phyloP scores from a whole-genome alignment of 2,797 vertebrate species.

The Harpagifer antarcticus region DNA sequence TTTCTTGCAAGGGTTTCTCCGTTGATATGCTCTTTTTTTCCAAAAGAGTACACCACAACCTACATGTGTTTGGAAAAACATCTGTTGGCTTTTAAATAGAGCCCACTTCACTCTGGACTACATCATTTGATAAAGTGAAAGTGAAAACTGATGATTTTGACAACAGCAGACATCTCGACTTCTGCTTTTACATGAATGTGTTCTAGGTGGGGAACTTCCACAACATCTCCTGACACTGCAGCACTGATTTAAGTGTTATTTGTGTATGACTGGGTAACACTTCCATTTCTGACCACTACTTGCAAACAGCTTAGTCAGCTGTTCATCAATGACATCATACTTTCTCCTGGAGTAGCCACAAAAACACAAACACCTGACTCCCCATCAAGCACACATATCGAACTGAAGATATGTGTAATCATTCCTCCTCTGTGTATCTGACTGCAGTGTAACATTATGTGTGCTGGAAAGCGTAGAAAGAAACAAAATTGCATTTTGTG shows the following conservation, averaged over 20 bases:
- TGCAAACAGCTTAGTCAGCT: conserved; percentile 55
- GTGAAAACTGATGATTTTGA: background rate
- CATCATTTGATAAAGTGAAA: conserved; percentile 2
- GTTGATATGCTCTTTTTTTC: background rate
- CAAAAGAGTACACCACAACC: background rate
- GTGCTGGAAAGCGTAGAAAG: background rate
- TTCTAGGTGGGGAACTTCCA: conserved; percentile 5
- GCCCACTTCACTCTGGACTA: conserved; percentile 4
- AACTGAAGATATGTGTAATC: background rate
- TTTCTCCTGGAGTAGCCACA: conserved; percentile 24
- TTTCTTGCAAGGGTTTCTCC: background rate
- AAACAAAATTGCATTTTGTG: conserved; percentile 3
- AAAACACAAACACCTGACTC: conserved; percentile 14
- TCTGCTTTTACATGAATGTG: background rate
- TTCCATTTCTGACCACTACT: conserved; percentile 28
- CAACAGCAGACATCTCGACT: background rate
- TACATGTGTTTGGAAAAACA: background rate
- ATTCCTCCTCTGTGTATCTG: background rate
- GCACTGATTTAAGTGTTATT: conserved; percentile 7
- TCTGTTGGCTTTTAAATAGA: too few relatives aligned
- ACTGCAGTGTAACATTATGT: background rate
- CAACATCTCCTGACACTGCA: conserved; percentile 7
- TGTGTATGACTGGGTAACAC: background rate
- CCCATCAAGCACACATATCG: background rate
- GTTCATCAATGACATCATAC: conserved; percentile 57